Evolutionary conservation across 2,113 vertebrate genomes (phyloP), one percentile per base, ranked within the genome.

Genomic region (Xenopus borealis): DNA sequence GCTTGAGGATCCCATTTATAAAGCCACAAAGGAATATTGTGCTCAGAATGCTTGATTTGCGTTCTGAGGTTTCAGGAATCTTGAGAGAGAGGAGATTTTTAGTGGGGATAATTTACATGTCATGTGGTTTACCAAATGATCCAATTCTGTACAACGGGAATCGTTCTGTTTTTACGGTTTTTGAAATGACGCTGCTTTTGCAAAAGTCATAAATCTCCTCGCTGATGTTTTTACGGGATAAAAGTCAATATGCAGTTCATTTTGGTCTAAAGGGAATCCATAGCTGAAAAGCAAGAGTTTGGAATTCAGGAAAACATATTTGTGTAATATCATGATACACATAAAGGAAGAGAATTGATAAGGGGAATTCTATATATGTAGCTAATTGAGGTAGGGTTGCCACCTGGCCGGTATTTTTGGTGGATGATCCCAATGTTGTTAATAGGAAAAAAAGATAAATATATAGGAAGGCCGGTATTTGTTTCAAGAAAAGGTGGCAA

Each of bases 101-200:
- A 16, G 4, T 20, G 55, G 58, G 58, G 18, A 66, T 66, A 20
- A 66, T 74, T 74, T 58, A 66, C 62, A 59, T 75, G 64, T 62
- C 66, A 70, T 70, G 74, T 70, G 74, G 66, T 77, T 77, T 77
- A 70, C 74, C 74, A 70, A 70, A 70, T 77, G 47, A 69, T 64
- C 63, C 23, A 70, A 46, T 27, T 61, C 30, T 62, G 62, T 46
- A 64, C 67, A 63, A 70, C 58, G n/a, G 74, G 59, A 70, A 77
- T 77, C 33, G 8, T 69, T 70, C 46, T 69, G 10, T 72, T 69
- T 69, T 50, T 69, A 69, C 9, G 3, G 57, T 69, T 69, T 69
- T 57, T 65, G 55, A 72, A 50, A 47, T 62, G 61, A 50, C 67
- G 61, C 44, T 33, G 64, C 57, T 50, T 27, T 8, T 11, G 57